Evolutionary conservation across 1,140 invertebrate species (phyloP).

Genomic region (Zophobas morio): DNA sequence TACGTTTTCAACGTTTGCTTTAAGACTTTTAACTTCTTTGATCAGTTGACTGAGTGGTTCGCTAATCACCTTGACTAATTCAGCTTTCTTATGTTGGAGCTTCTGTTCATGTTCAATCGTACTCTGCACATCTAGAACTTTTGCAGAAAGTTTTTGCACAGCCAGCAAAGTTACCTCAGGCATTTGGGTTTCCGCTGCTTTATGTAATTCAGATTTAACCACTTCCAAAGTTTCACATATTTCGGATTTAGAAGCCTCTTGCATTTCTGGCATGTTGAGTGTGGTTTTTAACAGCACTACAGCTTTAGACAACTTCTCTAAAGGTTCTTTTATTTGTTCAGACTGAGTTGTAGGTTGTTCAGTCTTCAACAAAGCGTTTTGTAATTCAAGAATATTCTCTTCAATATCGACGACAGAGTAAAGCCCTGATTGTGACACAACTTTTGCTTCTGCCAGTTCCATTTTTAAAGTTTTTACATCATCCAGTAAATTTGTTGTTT

Average conservation of each 20-base stretch:
- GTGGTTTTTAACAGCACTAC: conserved; percentile 18
- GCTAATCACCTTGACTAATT: no score
- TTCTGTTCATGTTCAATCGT: no score
- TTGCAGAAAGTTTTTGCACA: conserved; percentile 6
- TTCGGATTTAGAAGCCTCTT: conserved; percentile 41
- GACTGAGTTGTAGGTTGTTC: neutral
- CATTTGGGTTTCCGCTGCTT: neutral
- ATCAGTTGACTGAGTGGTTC: neutral
- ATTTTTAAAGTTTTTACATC: conserved; percentile 4
- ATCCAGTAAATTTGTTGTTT: neutral
- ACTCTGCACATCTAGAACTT: no score
- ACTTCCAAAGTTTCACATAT: conserved; percentile 6
- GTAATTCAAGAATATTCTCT: neutral
- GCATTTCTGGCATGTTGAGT: conserved; percentile 28
- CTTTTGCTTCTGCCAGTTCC: neutral
- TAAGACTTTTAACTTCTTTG: conserved; percentile 9
- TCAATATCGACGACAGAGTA: neutral
- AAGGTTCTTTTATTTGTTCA: conserved; percentile 26
- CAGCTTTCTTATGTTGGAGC: no score
- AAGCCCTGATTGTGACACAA: neutral
- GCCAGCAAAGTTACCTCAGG: neutral
- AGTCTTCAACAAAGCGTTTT: neutral
- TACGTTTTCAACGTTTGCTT: neutral
- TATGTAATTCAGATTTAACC: conserved; percentile 11
- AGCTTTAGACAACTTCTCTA: conserved; percentile 17